Percentiles rank a stretch among this genome's conserved stretches.
Conservation (phyloP, 2,797 vertebrate genomes). For the Phyllotis vaccarum region DNA sequence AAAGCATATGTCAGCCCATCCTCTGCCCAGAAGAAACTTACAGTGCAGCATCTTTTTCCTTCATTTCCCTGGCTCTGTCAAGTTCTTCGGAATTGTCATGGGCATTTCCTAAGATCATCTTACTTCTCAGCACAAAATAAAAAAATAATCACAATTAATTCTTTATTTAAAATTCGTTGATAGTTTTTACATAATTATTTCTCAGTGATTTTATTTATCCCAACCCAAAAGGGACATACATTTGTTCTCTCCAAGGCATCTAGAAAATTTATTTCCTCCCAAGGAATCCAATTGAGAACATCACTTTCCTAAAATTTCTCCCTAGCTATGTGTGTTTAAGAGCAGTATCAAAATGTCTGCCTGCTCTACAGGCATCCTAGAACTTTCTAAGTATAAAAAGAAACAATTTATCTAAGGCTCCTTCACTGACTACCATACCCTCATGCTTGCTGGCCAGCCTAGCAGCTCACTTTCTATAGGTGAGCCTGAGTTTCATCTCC, state of each 20-base stretch:
- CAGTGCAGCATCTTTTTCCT: conserved; percentile 96
- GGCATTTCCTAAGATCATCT: conserved; percentile 92
- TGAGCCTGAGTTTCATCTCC: neutral
- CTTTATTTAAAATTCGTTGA: conserved; percentile 53
- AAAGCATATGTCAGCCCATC: conserved; percentile 25
- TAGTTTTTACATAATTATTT: conserved; percentile 44
- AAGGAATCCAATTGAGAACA: neutral
- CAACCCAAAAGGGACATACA: conserved; percentile 38
- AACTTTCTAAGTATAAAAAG: neutral
- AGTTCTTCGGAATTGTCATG: conserved; percentile 92
- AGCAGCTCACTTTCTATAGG: neutral
- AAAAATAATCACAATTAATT: conserved; percentile 83
- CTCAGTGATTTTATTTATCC: conserved; percentile 31
- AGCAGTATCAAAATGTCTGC: neutral
- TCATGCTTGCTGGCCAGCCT: neutral
- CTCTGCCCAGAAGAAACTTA: conserved; percentile 89
- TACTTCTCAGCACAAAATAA: conserved; percentile 90
- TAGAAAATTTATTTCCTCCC: neutral
- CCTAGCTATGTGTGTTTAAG: neutral
- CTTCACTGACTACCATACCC: no score
- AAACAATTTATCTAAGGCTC: neutral
- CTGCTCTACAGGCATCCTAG: neutral
- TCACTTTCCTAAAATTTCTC: neutral
- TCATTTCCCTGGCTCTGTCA: conserved; percentile 93
- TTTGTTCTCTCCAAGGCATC: neutral